These are phyloP conservation scores for Cnemophilus loriae DNA, from an alignment of 2,113 vertebrate species.

Conservation along the genomic window DNA sequence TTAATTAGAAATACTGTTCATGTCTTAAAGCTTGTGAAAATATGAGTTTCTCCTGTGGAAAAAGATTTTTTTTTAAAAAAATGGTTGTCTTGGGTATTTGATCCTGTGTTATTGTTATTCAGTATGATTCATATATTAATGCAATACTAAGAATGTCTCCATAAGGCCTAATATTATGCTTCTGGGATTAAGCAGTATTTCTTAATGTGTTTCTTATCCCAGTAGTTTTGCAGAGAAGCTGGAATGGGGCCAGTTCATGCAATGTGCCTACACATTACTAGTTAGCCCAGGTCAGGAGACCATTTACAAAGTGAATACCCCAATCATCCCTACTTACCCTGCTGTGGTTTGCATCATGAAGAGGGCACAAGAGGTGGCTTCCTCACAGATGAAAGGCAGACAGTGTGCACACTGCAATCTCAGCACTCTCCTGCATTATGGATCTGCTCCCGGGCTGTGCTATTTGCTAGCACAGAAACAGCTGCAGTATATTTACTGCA, in stretches of 20 bases:
- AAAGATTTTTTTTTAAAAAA: neutral
- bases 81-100: neutral
- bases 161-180: neutral
- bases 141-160: neutral
- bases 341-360: neutral
- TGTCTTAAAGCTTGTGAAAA: neutral
- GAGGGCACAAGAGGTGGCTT: neutral
- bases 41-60: neutral
- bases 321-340: neutral
- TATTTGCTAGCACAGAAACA: neutral
- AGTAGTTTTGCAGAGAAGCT: neutral
- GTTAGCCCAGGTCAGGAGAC: neutral
- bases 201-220: neutral
- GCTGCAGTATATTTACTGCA: neutral
- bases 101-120: neutral
- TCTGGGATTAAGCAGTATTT: neutral
- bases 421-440: neutral
- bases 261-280: neutral
- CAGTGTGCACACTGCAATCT: neutral
- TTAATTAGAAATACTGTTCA: neutral
- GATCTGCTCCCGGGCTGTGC: neutral
- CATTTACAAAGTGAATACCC: neutral
- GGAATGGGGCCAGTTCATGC: neutral
- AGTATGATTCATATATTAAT: conserved; percentile 26
- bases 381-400: neutral